Evolutionary conservation across 2,888 invertebrate species (phyloP).

Genomic region (Ochropleura plecta): DNA sequence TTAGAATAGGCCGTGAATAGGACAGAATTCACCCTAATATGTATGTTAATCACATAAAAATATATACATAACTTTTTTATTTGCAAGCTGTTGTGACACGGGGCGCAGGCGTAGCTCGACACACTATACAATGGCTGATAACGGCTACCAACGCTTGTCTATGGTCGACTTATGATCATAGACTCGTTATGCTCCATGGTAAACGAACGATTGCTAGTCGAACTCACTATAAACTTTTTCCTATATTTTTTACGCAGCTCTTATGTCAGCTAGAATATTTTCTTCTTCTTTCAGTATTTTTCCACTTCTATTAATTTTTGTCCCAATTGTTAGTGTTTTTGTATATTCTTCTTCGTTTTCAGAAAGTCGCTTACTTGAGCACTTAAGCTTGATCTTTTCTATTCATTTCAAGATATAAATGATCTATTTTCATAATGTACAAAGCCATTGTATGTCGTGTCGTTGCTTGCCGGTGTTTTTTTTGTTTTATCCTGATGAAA

Average conservation of each 20-base stretch:
- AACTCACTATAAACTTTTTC: slow-evolving; percentile 43
- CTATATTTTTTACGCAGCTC: slow-evolving; percentile 47
- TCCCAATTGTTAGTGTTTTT: slow-evolving; percentile 20
- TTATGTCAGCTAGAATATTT: slow-evolving; percentile 54
- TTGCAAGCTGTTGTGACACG: slow-evolving; percentile 87
- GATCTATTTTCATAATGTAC: slow-evolving; percentile 35
- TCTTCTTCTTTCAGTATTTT: slow-evolving; percentile 36
- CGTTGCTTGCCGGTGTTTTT: slow-evolving; percentile 65
- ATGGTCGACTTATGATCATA: slow-evolving; percentile 83
- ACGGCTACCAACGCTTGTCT: slow-evolving; percentile 80
- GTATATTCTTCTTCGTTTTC: slow-evolving; percentile 46
- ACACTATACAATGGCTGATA: slow-evolving; percentile 85
- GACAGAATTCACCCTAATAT: slow-evolving; percentile 63
- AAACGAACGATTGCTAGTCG: slow-evolving; percentile 69
- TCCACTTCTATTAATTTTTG: slow-evolving; percentile 16
- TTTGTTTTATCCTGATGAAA: slow-evolving; percentile 74
- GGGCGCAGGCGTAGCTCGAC: slow-evolving; percentile 81
- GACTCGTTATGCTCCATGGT: slow-evolving; percentile 75
- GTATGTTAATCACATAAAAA: slow-evolving; percentile 42
- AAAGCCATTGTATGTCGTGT: slow-evolving; percentile 81
- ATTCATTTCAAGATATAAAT: slow-evolving; percentile 18
- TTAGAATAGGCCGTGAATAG: background rate
- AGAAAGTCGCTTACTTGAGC: slow-evolving; percentile 30
- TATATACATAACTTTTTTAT: slow-evolving; percentile 75
- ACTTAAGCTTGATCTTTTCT: slow-evolving; percentile 39